Evolutionary conservation across 2,113 vertebrate genomes (phyloP).

Genomic region (Chaetops frenatus): DNA sequence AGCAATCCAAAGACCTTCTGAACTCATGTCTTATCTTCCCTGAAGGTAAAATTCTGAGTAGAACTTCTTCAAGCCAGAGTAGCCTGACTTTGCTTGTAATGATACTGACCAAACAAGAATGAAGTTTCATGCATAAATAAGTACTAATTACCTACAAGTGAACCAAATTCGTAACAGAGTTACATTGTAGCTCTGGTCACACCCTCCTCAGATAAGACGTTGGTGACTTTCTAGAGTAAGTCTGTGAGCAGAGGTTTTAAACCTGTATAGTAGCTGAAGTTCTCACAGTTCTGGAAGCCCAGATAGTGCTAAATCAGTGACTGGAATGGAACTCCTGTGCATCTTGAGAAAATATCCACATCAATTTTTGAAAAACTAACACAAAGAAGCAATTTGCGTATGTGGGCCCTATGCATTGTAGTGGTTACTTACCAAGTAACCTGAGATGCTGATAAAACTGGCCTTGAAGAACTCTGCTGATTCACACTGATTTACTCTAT

Average conservation of each 20-base stretch:
- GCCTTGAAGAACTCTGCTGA: neutral
- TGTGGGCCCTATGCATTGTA: rapidly evolving
- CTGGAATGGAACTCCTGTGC: neutral
- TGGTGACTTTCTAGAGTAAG: neutral
- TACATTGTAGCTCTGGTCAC: rapidly evolving
- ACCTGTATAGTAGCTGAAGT: neutral
- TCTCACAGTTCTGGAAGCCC: neutral
- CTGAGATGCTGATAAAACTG: neutral
- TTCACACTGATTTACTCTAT: neutral
- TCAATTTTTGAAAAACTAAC: neutral
- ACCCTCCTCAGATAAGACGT: rapidly evolving
- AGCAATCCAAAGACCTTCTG: neutral
- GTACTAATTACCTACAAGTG: neutral
- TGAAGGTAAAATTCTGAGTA: neutral
- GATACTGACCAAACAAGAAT: neutral
- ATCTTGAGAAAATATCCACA: neutral
- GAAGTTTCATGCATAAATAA: neutral
- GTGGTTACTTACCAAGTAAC: neutral
- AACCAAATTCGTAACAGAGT: neutral
- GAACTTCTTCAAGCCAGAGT: neutral
- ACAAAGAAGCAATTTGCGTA: neutral
- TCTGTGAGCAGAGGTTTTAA: neutral
- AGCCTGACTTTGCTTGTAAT: neutral
- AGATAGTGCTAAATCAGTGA: neutral
- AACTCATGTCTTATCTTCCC: neutral